Conservation (phyloP, 2,797 vertebrate genomes). For the Alcedo quadribrachys region DNA sequence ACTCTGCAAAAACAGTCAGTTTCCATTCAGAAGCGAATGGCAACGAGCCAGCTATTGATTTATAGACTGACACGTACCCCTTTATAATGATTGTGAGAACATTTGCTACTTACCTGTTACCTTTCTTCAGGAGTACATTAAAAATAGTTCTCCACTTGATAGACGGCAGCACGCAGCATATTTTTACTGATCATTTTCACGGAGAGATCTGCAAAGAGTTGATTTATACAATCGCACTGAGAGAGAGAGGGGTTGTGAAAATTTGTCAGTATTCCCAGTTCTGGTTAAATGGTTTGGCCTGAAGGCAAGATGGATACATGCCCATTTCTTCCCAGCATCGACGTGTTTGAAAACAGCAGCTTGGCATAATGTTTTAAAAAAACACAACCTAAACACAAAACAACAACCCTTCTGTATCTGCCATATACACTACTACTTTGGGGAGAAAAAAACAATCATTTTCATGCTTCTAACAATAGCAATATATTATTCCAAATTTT, state of each 20-base stretch:
- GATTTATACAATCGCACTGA: background rate
- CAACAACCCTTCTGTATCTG: background rate
- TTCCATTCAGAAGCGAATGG: constrained; percentile 27
- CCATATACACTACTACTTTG: background rate
- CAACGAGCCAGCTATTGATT: background rate
- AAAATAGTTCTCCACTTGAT: background rate
- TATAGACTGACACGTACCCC: background rate
- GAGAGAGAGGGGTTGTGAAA: background rate
- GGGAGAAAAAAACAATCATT: background rate
- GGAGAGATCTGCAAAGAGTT: background rate
- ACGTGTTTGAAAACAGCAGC: constrained; percentile 54
- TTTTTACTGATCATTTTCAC: background rate
- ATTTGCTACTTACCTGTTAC: background rate
- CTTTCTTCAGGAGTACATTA: background rate
- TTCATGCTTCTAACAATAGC: background rate
- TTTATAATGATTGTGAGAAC: background rate
- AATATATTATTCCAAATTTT: background rate
- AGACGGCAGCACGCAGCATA: fast-evolving
- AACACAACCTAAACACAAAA: background rate
- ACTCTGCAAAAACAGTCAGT: background rate
- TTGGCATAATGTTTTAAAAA: constrained; percentile 9
- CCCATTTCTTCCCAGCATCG: constrained; percentile 43
- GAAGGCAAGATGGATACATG: constrained; percentile 34
- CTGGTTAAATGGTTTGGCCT: constrained; percentile 61
- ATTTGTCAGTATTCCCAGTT: constrained; percentile 58